A percentile compares a stretch with the other conserved stretches of the same genome.
phyloP scores from a whole-genome alignment of 2,888 invertebrate genomes.

The Seladonia tumulorum region DNA sequence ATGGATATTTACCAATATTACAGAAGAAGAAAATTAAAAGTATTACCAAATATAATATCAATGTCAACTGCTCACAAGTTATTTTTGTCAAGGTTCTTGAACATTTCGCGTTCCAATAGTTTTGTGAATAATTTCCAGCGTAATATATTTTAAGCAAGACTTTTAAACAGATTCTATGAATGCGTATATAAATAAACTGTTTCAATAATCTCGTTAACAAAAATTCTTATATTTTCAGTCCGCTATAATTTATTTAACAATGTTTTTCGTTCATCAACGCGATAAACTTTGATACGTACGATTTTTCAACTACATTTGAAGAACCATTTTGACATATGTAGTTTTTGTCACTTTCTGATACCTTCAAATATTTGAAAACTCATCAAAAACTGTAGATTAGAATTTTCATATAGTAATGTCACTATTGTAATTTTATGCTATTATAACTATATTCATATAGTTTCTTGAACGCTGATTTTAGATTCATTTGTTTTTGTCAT shows the following conservation, averaged over 20 bases:
- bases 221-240: slow-evolving; percentile 35
- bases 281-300: slow-evolving; percentile 56
- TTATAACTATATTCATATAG: not conserved
- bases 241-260: slow-evolving; percentile 63
- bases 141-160: slow-evolving; percentile 9
- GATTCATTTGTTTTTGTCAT: not conserved
- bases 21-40: not conserved
- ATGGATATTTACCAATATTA: slow-evolving; percentile 16
- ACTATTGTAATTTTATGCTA: not conserved
- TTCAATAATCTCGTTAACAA: slow-evolving; percentile 20
- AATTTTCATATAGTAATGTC: not conserved
- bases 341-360: slow-evolving; percentile 39
- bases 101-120: not conserved
- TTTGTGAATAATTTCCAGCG: slow-evolving; percentile 12
- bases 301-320: slow-evolving; percentile 55
- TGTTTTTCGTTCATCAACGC: slow-evolving; percentile 50
- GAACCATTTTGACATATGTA: slow-evolving; percentile 58
- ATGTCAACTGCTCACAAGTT: slow-evolving; percentile 13
- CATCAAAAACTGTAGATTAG: not conserved
- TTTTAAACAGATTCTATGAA: slow-evolving; percentile 6
- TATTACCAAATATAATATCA: slow-evolving; percentile 16
- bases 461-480: not conserved
- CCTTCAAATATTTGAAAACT: slow-evolving; percentile 42
- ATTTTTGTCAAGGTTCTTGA: slow-evolving; percentile 23
- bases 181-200: not conserved